Percentiles rank a stretch among this genome's conserved stretches.
Conservation (phyloP, 2,888 invertebrate species). For the Watsonalla cultraria region DNA sequence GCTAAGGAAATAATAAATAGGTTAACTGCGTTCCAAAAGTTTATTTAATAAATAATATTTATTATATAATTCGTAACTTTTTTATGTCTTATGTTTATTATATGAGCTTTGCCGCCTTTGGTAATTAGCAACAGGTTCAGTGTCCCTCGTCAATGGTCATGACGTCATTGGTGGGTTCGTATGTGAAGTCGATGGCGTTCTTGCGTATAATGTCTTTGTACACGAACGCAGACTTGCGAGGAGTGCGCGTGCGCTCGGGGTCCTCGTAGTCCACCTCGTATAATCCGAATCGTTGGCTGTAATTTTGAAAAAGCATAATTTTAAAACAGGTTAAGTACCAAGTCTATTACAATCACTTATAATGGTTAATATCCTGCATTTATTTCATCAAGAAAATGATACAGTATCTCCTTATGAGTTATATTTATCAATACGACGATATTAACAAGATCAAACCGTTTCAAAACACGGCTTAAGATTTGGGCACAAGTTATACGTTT, state of each 20-base stretch:
- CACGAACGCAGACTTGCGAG: conserved; percentile 42
- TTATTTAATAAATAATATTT: not conserved
- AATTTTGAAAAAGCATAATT: not conserved
- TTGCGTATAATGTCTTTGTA: conserved; percentile 38
- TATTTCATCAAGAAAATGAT: too few relatives aligned
- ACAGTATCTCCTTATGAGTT: too few relatives aligned
- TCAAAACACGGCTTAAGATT: too few relatives aligned
- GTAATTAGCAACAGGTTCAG: conserved; percentile 9
- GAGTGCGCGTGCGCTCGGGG: conserved; percentile 33
- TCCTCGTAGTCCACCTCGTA: conserved; percentile 42
- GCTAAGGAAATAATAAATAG: too few relatives aligned
- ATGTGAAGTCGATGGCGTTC: conserved; percentile 25
- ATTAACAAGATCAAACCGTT: too few relatives aligned
- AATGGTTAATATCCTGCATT: too few relatives aligned
- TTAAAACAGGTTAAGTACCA: too few relatives aligned
- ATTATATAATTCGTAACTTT: not conserved
- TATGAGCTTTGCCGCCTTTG: not conserved
- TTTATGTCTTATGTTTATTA: not conserved
- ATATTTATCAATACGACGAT: too few relatives aligned
- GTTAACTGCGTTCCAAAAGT: too few relatives aligned
- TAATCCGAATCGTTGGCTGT: conserved; percentile 38
- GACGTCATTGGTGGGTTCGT: conserved; percentile 25
- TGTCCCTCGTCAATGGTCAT: conserved; percentile 38
- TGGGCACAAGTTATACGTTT: too few relatives aligned
- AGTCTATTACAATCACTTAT: too few relatives aligned